These are phyloP conservation scores for Centrocercus urophasianus DNA, from an alignment of 2,113 vertebrate species.

Conservation along the genomic window DNA sequence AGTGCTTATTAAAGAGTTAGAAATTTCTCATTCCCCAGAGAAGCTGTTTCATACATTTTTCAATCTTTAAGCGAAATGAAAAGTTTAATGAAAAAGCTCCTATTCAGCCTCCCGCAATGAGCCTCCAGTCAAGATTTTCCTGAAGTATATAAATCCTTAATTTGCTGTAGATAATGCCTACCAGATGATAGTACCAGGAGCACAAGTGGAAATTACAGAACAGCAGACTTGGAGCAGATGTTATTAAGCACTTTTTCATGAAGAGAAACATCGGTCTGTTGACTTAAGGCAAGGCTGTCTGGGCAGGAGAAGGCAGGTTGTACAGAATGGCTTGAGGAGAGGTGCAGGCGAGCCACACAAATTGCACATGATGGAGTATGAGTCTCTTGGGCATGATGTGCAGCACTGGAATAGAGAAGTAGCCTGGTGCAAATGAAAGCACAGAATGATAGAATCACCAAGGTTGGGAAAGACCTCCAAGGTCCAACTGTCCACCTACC, in stretches of 20 bases:
- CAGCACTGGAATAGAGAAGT: background rate
- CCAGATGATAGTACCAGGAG: slow-evolving; percentile 39
- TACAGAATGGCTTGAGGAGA: background rate
- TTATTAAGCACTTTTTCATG: slow-evolving; percentile 12
- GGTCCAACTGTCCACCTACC: too few relatives aligned
- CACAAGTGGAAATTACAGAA: slow-evolving; percentile 47
- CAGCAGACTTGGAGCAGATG: background rate
- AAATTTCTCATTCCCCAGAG: slow-evolving; percentile 43
- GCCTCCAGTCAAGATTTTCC: slow-evolving; percentile 11
- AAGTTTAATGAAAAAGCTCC: slow-evolving; percentile 42
- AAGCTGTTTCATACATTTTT: slow-evolving; percentile 50
- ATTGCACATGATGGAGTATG: fast-evolving
- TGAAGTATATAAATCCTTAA: slow-evolving; percentile 56
- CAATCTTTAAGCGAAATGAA: slow-evolving; percentile 42
- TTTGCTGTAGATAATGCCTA: slow-evolving; percentile 53
- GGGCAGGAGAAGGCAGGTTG: background rate
- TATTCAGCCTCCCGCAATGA: background rate
- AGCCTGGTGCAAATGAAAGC: background rate
- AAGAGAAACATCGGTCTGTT: background rate
- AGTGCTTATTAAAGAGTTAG: slow-evolving; percentile 58
- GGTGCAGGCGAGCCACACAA: background rate
- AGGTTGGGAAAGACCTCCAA: too few relatives aligned
- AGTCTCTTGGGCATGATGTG: background rate
- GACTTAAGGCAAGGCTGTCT: background rate
- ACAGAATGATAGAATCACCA: too few relatives aligned